Percentiles rank a stretch among this genome's conserved stretches.
Conservation (phyloP, 1,140 invertebrate species). For the Lordiphosa collinella region DNA sequence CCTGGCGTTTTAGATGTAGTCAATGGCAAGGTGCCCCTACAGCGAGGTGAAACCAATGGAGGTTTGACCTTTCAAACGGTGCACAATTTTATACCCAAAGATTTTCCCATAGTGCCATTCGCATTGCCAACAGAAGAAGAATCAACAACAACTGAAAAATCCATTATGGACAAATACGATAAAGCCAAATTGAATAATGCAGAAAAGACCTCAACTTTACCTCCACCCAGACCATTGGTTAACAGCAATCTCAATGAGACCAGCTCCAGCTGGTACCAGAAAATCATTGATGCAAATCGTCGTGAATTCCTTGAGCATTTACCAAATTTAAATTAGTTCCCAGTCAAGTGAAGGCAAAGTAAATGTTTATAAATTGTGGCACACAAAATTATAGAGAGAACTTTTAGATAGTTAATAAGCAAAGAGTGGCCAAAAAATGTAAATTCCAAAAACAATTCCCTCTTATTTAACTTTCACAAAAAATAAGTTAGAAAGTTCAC, state of each 20-base stretch:
- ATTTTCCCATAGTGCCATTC: slow-evolving; percentile 65
- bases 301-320: slow-evolving; percentile 64
- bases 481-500: too few species aligned
- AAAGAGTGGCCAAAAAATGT: slow-evolving; percentile 10
- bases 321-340: slow-evolving; percentile 40
- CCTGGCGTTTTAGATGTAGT: slow-evolving; percentile 56
- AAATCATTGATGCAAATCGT: slow-evolving; percentile 66
- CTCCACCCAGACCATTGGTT: slow-evolving; percentile 42
- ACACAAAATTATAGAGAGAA: slow-evolving; percentile 9
- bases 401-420: slow-evolving; percentile 17
- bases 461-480: neutral
- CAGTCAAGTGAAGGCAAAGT: slow-evolving; percentile 12
- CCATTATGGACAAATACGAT: slow-evolving; percentile 35
- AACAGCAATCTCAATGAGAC: slow-evolving; percentile 19
- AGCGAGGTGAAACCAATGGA: slow-evolving; percentile 11
- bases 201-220: slow-evolving; percentile 49
- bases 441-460: slow-evolving; percentile 30
- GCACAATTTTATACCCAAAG: slow-evolving; percentile 54
- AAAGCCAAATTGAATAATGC: slow-evolving; percentile 57
- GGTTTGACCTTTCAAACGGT: slow-evolving; percentile 43
- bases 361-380: slow-evolving; percentile 17
- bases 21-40: slow-evolving; percentile 46
- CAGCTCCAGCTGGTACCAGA: slow-evolving; percentile 50
- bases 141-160: slow-evolving; percentile 4
- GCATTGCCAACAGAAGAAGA: slow-evolving; percentile 38